Evolutionary conservation across 2,888 invertebrate genomes (phyloP).

Genomic region (Opisthograptis luteolata): DNA sequence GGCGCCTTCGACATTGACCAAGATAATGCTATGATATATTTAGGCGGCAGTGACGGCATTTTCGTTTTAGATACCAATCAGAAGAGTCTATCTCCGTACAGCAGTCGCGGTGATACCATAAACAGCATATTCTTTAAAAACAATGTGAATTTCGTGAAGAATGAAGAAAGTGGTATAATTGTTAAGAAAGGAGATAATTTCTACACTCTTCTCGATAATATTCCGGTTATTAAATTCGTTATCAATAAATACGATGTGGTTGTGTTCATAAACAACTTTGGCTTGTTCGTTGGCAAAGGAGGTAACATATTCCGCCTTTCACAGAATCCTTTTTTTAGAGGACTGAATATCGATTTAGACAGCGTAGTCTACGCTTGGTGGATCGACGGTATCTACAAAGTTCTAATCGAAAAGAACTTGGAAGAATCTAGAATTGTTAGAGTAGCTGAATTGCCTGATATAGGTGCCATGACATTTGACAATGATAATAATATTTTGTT

Average conservation of each 20-base stretch:
- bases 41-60: conserved; percentile 70
- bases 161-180: conserved; percentile 55
- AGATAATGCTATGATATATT: conserved; percentile 58
- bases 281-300: conserved; percentile 61
- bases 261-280: conserved; percentile 58
- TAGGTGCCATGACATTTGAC: conserved; percentile 70
- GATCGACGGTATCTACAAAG: conserved; percentile 70
- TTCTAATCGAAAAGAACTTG: conserved; percentile 54
- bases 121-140: conserved; percentile 61
- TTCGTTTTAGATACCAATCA: conserved; percentile 53
- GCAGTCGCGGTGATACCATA: conserved; percentile 65
- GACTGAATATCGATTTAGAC: conserved; percentile 64
- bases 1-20: conserved; percentile 73
- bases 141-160: conserved; percentile 62
- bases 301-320: conserved; percentile 54
- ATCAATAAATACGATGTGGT: conserved; percentile 62
- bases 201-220: conserved; percentile 51
- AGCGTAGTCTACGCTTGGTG: conserved; percentile 71
- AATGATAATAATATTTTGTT: conserved; percentile 67
- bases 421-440: conserved; percentile 54
- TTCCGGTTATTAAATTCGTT: conserved; percentile 62
- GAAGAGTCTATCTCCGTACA: conserved; percentile 56
- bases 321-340: conserved; percentile 66
- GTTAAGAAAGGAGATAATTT: conserved; percentile 65
- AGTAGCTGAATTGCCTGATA: conserved; percentile 52